Conservation (phyloP, 1,140 invertebrate genomes). For the Plutomurus gul region DNA sequence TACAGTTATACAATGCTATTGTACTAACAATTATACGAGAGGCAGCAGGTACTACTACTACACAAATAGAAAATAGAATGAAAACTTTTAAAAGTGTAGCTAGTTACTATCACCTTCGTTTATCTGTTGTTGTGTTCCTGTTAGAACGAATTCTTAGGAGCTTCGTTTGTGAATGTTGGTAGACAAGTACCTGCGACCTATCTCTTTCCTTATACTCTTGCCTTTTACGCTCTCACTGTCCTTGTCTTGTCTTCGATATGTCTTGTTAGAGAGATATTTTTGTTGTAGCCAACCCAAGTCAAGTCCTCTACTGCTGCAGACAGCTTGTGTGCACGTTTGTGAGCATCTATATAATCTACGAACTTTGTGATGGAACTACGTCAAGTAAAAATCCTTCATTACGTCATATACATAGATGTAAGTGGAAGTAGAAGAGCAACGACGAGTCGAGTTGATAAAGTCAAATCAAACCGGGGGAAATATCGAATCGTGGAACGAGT, state of each 20-base stretch:
- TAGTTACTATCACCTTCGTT: neutral
- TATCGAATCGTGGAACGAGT: neutral
- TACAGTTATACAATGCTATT: neutral
- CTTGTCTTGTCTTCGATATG: neutral
- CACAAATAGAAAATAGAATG: neutral
- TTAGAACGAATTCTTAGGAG: neutral
- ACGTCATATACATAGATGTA: no score
- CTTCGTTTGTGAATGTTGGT: no score
- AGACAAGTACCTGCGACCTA: no score
- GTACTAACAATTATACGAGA: neutral
- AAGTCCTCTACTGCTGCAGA: neutral
- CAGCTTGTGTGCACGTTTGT: neutral
- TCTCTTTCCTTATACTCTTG: no score
- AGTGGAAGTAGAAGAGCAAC: no score
- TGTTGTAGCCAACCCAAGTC: neutral
- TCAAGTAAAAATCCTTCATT: neutral
- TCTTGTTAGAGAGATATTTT: constrained; percentile 20
- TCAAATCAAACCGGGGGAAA: neutral
- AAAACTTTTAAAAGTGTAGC: neutral
- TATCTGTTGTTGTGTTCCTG: constrained; percentile 4
- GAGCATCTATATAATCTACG: neutral
- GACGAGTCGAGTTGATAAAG: constrained; percentile 17
- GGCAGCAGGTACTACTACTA: no score
- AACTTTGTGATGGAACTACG: neutral
- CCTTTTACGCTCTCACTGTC: no score